These are phyloP conservation scores for Mesoligia furuncula DNA, from an alignment of 2,888 invertebrate genomes.

Conservation along the genomic window DNA sequence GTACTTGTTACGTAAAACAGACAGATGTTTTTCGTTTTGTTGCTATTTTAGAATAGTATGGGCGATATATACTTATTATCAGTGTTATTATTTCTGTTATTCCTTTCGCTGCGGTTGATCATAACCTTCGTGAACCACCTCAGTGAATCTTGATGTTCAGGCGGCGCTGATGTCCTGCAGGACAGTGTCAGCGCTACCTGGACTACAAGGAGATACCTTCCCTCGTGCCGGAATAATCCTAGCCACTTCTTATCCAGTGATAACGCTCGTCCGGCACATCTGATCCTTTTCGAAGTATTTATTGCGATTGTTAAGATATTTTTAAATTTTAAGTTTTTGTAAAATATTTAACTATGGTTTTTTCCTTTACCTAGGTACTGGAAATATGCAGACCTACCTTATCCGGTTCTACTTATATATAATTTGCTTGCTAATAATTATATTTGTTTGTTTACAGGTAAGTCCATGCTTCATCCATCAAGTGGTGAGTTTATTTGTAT, in stretches of 20 bases:
- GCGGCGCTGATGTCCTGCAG: no score
- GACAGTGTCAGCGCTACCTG: not conserved
- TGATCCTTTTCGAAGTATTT: not conserved
- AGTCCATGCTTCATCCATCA: not conserved
- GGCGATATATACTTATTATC: not conserved
- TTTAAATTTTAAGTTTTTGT: not conserved
- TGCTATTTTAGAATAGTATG: not conserved
- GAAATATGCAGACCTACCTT: not conserved
- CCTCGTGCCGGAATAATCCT: not conserved
- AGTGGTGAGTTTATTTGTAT: conserved; percentile 35
- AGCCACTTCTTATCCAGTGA: not conserved
- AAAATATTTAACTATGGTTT: not conserved
- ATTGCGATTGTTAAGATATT: not conserved
- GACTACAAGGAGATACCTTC: not conserved
- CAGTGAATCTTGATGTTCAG: no score
- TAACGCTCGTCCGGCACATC: no score
- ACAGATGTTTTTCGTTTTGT: no score
- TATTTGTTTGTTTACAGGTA: conserved; percentile 43
- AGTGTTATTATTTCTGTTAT: no score
- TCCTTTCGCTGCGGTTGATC: not conserved
- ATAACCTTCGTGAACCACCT: no score
- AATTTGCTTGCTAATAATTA: not conserved
- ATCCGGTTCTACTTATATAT: not conserved
- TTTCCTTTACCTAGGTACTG: not conserved
- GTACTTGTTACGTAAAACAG: not conserved